phyloP scores from a whole-genome alignment of 2,888 invertebrate genomes.

The Ferdinandea cuprea region DNA sequence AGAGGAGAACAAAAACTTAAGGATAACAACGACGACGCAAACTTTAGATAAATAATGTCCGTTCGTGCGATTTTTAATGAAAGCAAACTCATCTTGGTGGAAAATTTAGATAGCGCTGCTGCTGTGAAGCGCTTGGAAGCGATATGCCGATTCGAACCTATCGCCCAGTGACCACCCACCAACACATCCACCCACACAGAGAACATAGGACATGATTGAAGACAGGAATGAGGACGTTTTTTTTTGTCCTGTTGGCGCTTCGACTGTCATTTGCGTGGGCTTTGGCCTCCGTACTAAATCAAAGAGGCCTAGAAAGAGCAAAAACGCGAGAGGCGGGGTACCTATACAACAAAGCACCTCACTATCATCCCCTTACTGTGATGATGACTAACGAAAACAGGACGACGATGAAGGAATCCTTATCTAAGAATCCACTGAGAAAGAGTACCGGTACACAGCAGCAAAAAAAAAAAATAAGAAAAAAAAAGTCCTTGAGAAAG shows the following conservation, averaged over 20 bases:
- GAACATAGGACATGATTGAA: background rate
- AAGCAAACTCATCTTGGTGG: conserved; percentile 75
- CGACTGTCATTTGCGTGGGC: conserved; percentile 58
- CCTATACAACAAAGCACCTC: conserved; percentile 26
- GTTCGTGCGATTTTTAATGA: conserved; percentile 74
- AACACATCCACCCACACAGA: background rate
- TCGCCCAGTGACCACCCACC: background rate
- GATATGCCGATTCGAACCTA: conserved; percentile 16
- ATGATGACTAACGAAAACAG: conserved; percentile 53
- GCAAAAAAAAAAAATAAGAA: too few species aligned
- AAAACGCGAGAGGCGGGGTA: too few species aligned
- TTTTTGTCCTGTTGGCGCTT: conserved; percentile 40
- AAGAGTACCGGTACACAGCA: conserved; percentile 53
- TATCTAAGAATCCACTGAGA: conserved; percentile 47
- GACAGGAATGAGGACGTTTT: conserved; percentile 20
- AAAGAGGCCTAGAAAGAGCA: conserved; percentile 30
- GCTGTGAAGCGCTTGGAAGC: conserved; percentile 2
- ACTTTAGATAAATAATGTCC: conserved; percentile 71
- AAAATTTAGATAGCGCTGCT: conserved; percentile 73
- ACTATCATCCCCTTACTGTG: background rate
- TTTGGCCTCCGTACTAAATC: conserved; percentile 45
- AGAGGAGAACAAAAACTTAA: conserved; percentile 69
- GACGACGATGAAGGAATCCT: conserved; percentile 59
- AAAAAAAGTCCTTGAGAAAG: conserved; percentile 67
- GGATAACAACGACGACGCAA: conserved; percentile 64